Evolutionary conservation across 2,113 vertebrate genomes (phyloP).

Genomic region (Mesitornis unicolor): DNA sequence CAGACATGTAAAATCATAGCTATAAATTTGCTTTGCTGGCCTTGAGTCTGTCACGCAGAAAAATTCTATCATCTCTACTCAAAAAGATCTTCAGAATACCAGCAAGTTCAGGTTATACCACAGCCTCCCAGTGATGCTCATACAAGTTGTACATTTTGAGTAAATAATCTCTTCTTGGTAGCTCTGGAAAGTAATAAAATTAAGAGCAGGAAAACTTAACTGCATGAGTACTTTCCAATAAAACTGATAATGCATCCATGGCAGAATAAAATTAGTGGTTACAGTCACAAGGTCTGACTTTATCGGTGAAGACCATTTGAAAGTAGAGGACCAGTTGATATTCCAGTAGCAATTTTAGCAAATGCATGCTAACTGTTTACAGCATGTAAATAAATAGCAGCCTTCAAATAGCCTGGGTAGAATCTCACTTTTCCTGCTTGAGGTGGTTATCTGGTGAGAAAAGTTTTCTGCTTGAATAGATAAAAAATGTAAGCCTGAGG

Average conservation of each 20-base stretch:
- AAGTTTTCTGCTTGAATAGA: neutral
- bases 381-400: neutral
- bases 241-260: neutral
- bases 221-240: neutral
- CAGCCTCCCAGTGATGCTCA: neutral
- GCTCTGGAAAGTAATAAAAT: neutral
- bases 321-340: neutral
- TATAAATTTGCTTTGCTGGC: neutral
- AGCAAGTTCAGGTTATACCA: neutral
- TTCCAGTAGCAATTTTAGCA: neutral
- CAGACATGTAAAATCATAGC: neutral
- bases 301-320: neutral
- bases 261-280: neutral
- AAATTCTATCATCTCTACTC: neutral
- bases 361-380: neutral
- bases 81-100: neutral
- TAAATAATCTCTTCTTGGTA: neutral
- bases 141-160: neutral
- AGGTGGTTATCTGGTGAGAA: neutral
- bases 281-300: neutral
- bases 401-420: neutral
- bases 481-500: neutral
- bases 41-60: neutral
- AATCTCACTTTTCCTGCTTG: neutral
- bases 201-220: neutral